Percentiles rank a stretch among this genome's conserved stretches.
Conservation (phyloP, 1,140 invertebrate genomes). For the Linepithema humile region DNA sequence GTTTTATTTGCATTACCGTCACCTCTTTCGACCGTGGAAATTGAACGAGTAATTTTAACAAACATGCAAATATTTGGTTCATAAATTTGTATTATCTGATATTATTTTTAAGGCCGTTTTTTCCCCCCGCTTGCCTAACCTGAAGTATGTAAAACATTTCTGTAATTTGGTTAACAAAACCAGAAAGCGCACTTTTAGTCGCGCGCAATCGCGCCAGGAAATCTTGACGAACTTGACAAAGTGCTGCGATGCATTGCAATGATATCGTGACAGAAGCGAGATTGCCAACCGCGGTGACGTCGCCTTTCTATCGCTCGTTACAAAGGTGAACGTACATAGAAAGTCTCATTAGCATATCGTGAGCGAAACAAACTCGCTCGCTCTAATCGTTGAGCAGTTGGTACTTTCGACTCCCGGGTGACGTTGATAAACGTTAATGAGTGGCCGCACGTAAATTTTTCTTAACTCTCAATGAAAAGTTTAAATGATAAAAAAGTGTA, state of each 20-base stretch:
- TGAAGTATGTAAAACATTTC: neutral
- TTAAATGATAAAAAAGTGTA: constrained; percentile 70
- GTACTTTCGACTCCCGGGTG: neutral
- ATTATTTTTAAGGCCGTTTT: neutral
- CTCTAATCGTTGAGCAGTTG: constrained; percentile 52
- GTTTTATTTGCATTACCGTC: no score
- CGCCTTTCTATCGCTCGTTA: neutral
- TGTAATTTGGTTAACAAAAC: constrained; percentile 3
- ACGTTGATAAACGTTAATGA: constrained; percentile 71
- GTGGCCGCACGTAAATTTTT: constrained; percentile 52
- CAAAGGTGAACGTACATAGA: constrained; percentile 27
- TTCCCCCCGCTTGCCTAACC: neutral
- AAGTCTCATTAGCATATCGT: constrained; percentile 50
- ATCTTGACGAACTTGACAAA: constrained; percentile 59
- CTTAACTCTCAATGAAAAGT: constrained; percentile 63
- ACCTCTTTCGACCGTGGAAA: no score
- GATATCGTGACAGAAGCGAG: constrained; percentile 36
- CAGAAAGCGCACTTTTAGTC: neutral
- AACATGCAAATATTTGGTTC: neutral
- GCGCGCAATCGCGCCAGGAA: neutral
- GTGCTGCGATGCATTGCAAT: constrained; percentile 52
- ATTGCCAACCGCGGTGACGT: constrained; percentile 14
- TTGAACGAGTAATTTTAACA: no score
- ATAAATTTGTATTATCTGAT: neutral
- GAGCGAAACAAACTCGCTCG: constrained; percentile 54